Evolutionary conservation across 2,888 invertebrate genomes (phyloP).

Genomic region (Sarcophaga subvicina): DNA sequence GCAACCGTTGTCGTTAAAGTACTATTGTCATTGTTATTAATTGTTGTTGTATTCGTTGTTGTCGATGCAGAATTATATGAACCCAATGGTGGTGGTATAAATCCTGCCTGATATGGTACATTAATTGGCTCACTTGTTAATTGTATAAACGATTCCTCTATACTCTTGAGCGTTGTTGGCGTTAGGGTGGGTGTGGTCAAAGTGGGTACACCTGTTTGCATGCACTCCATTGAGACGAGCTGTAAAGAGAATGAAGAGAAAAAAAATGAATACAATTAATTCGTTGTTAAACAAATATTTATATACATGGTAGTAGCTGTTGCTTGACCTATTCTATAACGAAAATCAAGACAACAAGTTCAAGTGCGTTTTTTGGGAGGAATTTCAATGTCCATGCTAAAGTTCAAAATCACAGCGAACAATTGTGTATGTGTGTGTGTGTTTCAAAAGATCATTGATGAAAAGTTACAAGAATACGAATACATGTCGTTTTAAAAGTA

Average conservation of each 20-base stretch:
- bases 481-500: too few species aligned
- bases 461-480: too few species aligned
- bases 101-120: slow-evolving; percentile 93
- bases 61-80: slow-evolving; percentile 79
- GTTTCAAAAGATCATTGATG: too few species aligned
- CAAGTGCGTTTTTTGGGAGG: too few species aligned
- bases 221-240: slow-evolving; percentile 92
- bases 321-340: too few species aligned
- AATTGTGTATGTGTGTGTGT: neutral
- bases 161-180: slow-evolving; percentile 94
- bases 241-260: slow-evolving; percentile 80
- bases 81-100: slow-evolving; percentile 93
- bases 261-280: neutral
- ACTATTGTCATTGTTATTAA: slow-evolving; percentile 46
- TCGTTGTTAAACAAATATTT: neutral
- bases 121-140: slow-evolving; percentile 89
- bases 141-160: slow-evolving; percentile 96
- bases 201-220: slow-evolving; percentile 95
- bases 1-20: slow-evolving; percentile 48
- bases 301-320: too few species aligned
- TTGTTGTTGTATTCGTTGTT: slow-evolving; percentile 70
- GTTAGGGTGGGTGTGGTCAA: slow-evolving; percentile 96
- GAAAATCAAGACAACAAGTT: too few species aligned
- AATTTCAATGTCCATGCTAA: neutral
- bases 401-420: neutral